Evolutionary conservation across 2,888 invertebrate species (phyloP).

Genomic region (Macrophya annulata): DNA sequence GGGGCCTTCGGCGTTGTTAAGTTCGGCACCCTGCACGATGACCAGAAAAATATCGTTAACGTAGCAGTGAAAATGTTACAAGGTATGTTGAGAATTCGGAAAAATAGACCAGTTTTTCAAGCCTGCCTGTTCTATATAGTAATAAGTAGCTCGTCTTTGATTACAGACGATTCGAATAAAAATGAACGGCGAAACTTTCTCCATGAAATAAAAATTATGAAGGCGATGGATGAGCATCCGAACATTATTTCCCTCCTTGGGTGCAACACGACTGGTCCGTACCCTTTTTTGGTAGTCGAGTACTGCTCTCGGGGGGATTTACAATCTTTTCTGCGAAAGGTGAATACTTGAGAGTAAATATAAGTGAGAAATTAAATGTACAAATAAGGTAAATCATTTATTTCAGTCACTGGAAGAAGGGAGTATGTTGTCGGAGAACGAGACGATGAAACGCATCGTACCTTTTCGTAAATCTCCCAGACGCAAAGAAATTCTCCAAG

Average conservation of each 20-base stretch:
- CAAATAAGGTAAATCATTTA: not conserved
- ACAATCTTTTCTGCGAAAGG: constrained; percentile 85
- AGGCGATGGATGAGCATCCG: constrained; percentile 90
- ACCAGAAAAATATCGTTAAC: constrained; percentile 76
- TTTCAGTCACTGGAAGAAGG: not conserved
- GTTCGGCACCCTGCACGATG: constrained; percentile 84
- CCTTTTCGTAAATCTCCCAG: no score
- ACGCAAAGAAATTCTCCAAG: not conserved
- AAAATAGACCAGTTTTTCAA: not conserved
- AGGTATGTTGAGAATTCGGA: constrained; percentile 80
- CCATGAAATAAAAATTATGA: constrained; percentile 93
- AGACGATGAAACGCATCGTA: no score
- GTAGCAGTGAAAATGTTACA: constrained; percentile 94
- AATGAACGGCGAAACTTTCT: constrained; percentile 90
- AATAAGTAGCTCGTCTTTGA: not conserved
- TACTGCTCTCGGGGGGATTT: constrained; percentile 92
- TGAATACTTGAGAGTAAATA: constrained; percentile 55
- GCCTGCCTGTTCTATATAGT: not conserved
- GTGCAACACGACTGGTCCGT: constrained; percentile 83
- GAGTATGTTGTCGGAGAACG: not conserved
- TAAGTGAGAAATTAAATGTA: not conserved
- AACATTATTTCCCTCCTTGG: constrained; percentile 93
- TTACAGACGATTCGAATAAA: constrained; percentile 86
- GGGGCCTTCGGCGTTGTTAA: constrained; percentile 94
- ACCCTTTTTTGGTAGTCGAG: constrained; percentile 89